Percentiles rank a stretch among this genome's conserved stretches.
These are phyloP conservation scores for Psix sp. DNA, from an alignment of 1,140 invertebrate genomes.

Conservation along the genomic window DNA sequence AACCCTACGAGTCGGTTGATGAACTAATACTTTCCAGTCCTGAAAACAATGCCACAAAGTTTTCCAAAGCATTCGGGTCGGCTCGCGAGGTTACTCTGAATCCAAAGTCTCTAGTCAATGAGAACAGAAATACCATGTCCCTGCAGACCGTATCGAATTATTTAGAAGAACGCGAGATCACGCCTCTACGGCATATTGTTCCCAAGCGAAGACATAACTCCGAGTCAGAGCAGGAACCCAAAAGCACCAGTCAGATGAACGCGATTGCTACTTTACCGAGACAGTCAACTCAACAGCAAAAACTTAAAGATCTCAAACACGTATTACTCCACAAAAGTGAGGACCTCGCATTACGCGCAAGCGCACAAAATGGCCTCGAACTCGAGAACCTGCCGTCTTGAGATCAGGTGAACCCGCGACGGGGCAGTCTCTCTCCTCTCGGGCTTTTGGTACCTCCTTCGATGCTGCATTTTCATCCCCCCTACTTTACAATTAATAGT, in stretches of 20 bases:
- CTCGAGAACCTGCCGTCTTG: slow-evolving; percentile 73
- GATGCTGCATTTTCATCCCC: too few relatives aligned
- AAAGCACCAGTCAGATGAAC: slow-evolving; percentile 64
- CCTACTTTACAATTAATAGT: too few relatives aligned
- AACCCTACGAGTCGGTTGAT: slow-evolving; percentile 49
- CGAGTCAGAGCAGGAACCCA: slow-evolving; percentile 70
- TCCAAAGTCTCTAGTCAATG: slow-evolving; percentile 69
- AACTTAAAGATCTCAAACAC: slow-evolving; percentile 61
- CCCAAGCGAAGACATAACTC: slow-evolving; percentile 71
- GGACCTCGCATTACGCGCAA: slow-evolving; percentile 46
- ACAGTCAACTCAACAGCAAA: slow-evolving; percentile 60
- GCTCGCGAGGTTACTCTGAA: slow-evolving; percentile 73
- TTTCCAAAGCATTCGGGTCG: slow-evolving; percentile 65
- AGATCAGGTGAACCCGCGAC: slow-evolving; percentile 48
- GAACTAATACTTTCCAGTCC: slow-evolving; percentile 49
- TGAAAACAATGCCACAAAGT: slow-evolving; percentile 11
- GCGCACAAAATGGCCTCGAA: slow-evolving; percentile 69
- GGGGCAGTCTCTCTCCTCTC: background rate
- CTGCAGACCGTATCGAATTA: slow-evolving; percentile 70
- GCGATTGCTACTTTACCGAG: slow-evolving; percentile 73
- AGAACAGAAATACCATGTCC: slow-evolving; percentile 70
- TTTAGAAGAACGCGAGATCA: slow-evolving; percentile 63
- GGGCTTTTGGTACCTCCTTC: slow-evolving; percentile 30
- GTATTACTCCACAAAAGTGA: slow-evolving; percentile 68
- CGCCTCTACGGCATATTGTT: slow-evolving; percentile 14